Conservation (phyloP, 2,113 vertebrate species). For the Ailurus styani region DNA sequence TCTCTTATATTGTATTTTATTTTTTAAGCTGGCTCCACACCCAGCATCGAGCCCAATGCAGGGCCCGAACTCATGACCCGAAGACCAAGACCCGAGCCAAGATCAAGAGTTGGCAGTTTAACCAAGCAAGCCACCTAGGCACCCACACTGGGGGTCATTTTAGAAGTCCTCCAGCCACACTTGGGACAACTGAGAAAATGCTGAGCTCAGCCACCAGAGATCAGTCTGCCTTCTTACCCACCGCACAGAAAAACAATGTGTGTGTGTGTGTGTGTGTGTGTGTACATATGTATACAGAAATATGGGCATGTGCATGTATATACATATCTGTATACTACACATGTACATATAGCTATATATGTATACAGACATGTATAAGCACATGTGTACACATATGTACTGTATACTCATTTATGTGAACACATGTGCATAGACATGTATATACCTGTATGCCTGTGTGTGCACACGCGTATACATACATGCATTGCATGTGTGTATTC, state of each 20-base stretch:
- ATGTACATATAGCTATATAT: rapidly evolving
- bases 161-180: not conserved
- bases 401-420: rapidly evolving
- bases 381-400: too few relatives aligned
- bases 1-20: too few relatives aligned
- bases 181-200: not conserved
- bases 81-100: not conserved
- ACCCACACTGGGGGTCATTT: not conserved
- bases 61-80: not conserved
- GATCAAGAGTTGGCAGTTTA: not conserved
- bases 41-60: not conserved
- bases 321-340: not conserved
- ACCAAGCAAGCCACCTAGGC: not conserved
- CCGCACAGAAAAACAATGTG: not conserved
- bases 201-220: not conserved
- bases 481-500: not conserved
- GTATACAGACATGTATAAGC: rapidly evolving
- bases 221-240: not conserved
- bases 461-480: not conserved
- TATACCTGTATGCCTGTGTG: rapidly evolving
- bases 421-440: not conserved
- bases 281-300: not conserved
- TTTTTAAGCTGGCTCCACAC: not conserved
- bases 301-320: not conserved
- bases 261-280: not conserved